These are phyloP conservation scores for Caenorhabditis briggsae DNA, from an alignment of 1,140 invertebrate species.

Conservation along the genomic window DNA sequence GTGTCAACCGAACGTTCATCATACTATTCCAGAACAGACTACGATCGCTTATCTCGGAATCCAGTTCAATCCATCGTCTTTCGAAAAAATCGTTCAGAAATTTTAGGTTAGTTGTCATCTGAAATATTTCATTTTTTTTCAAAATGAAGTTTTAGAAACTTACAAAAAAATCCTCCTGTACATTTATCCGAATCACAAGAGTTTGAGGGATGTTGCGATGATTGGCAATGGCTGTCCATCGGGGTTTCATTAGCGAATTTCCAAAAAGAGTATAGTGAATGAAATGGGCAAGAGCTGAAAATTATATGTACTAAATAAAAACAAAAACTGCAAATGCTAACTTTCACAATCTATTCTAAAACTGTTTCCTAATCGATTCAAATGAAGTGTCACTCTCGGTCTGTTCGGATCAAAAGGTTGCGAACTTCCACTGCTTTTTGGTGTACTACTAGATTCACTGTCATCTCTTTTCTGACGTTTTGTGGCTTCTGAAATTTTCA, in stretches of 20 bases:
- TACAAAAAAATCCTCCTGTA: slow-evolving; percentile 24
- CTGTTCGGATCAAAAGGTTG: background rate
- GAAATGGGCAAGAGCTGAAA: background rate
- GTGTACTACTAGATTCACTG: too few species aligned
- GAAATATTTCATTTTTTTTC: slow-evolving; percentile 8
- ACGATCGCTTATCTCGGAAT: slow-evolving; percentile 54
- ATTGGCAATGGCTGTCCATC: background rate
- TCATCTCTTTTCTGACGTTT: background rate
- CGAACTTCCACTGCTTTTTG: background rate
- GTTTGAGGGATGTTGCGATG: slow-evolving; percentile 4
- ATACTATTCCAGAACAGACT: slow-evolving; percentile 61
- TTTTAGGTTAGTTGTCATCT: slow-evolving; percentile 42
- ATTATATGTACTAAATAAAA: background rate
- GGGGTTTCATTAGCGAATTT: background rate
- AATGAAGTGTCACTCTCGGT: background rate
- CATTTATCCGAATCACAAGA: slow-evolving; percentile 18
- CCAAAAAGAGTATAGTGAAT: slow-evolving; percentile 25
- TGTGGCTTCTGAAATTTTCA: slow-evolving; percentile 5
- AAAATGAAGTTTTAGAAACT: background rate
- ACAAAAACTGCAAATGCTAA: background rate
- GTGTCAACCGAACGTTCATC: slow-evolving; percentile 52
- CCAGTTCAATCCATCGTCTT: slow-evolving; percentile 60
- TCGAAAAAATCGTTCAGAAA: slow-evolving; percentile 62
- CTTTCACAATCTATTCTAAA: slow-evolving; percentile 18
- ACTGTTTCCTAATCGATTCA: slow-evolving; percentile 9